These are phyloP conservation scores for Gorsachius goisagi DNA, from an alignment of 2,113 vertebrate genomes.

Conservation along the genomic window DNA sequence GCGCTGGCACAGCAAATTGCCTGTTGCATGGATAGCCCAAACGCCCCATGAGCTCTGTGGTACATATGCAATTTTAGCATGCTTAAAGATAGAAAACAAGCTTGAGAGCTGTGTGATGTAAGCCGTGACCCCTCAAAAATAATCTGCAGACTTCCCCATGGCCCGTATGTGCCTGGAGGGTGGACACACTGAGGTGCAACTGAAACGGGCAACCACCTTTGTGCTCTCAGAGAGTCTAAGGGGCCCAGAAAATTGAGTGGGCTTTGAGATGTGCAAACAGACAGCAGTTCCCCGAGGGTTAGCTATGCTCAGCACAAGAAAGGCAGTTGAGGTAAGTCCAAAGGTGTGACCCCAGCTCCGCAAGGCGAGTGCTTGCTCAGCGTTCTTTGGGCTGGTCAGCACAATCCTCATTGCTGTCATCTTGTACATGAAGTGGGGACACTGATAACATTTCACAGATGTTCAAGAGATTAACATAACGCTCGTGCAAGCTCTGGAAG, in stretches of 20 bases:
- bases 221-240: neutral
- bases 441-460: neutral
- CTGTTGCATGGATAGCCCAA: neutral
- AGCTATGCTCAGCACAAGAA: neutral
- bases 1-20: neutral
- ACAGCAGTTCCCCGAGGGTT: neutral
- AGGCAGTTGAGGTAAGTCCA: neutral
- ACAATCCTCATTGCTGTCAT: fast-evolving
- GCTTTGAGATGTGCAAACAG: neutral
- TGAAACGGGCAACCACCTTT: neutral
- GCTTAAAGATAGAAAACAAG: conserved; percentile 1
- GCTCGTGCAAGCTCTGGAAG: neutral
- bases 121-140: neutral
- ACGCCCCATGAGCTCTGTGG: neutral
- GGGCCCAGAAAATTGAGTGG: neutral
- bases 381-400: neutral
- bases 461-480: neutral
- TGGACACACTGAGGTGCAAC: neutral
- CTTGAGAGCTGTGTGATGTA: neutral
- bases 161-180: fast-evolving
- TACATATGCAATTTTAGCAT: neutral
- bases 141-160: neutral
- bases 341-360: neutral
- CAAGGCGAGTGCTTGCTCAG: neutral
- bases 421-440: neutral